Percentiles rank a stretch among this genome's conserved stretches.
Conservation (phyloP, 2,888 invertebrate species). For the Drosophila vallismaia region DNA sequence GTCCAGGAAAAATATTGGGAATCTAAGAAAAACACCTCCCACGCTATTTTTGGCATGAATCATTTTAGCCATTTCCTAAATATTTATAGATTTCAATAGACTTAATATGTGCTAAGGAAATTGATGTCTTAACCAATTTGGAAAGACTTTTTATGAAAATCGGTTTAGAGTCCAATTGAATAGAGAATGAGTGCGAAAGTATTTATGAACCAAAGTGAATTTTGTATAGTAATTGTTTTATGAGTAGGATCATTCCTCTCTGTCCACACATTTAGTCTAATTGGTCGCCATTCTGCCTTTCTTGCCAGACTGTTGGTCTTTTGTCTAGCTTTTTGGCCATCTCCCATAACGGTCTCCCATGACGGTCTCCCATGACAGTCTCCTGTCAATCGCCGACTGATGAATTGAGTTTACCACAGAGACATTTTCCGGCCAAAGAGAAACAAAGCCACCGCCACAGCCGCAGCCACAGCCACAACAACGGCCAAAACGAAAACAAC, state of each 20-base stretch:
- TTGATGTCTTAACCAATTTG: constrained; percentile 30
- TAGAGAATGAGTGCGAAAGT: not conserved
- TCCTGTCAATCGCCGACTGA: constrained; percentile 71
- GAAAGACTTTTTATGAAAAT: constrained; percentile 5
- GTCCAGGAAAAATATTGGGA: constrained; percentile 41
- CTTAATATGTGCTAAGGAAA: constrained; percentile 25
- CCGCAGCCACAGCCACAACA: not conserved
- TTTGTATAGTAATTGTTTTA: constrained; percentile 5
- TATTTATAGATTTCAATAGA: constrained; percentile 61
- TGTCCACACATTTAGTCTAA: constrained; percentile 54
- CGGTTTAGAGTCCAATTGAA: constrained; percentile 10
- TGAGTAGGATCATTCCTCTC: constrained; percentile 22
- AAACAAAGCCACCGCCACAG: constrained; percentile 48
- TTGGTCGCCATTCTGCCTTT: constrained; percentile 28
- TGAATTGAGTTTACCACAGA: constrained; percentile 63
- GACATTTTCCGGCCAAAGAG: constrained; percentile 48
- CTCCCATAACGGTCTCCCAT: constrained; percentile 24
- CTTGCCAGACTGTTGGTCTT: constrained; percentile 71
- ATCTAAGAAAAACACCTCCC: constrained; percentile 34
- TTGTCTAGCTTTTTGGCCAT: constrained; percentile 56
- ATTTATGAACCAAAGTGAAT: not conserved
- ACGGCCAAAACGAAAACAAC: constrained; percentile 10
- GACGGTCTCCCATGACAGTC: constrained; percentile 37
- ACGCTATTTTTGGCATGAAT: constrained; percentile 55
- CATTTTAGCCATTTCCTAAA: constrained; percentile 42